Base-by-base conservation (phyloP, 2,113 vertebrate species). In the Macquaria australasica region DNA sequence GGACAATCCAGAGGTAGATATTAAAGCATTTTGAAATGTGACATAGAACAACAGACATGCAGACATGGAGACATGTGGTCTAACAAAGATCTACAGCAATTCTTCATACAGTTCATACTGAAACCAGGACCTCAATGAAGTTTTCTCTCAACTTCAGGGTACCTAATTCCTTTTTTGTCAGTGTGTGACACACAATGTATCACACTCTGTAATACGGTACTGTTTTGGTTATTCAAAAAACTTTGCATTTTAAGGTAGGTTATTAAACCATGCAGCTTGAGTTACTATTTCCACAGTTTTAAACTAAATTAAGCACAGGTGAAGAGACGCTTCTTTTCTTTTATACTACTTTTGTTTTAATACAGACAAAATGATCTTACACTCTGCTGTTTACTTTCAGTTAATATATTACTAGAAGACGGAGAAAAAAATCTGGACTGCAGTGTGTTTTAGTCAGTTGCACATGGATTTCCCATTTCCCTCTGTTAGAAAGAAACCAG, bases 401-500 rank as follows among this genome's bases (percentile, higher is more conserved):
- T 55, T 63, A 34, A 45, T 67, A 62, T 31, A 77, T 88, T 71
- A 83, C 71, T 34, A 18, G 55, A 58, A 41, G 8, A 39, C 10
- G 39, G 4, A 64, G 55, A 31, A 31, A 70, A 51, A 58, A 74
- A 23, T 31, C 21, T 63, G 31, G 37, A 77, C 3, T 43, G 55
- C 16, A 70, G 50, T 58, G 41, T 70, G 50, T 43, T 82, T 74
- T n/a, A 84, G 66, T 51, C 53, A 56, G 58, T 39, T 74, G 16
- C 37, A 81, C 55, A 73, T 83, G 80, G 76, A 70, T 85, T 75
- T 79, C 51, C 63, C 31, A 83, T 88, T 80, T 76, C 31, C 73
- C 62, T 58, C 53, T 41, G 5, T 67, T 76, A 68, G 28, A 77
- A 73, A 83, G 76, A 72, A 81, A 78, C 77, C 73, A 70, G 50